A percentile compares a stretch with the other conserved stretches of the same genome.
These are phyloP conservation scores for Thera britannica DNA, from an alignment of 2,888 invertebrate genomes.

Conservation along the genomic window DNA sequence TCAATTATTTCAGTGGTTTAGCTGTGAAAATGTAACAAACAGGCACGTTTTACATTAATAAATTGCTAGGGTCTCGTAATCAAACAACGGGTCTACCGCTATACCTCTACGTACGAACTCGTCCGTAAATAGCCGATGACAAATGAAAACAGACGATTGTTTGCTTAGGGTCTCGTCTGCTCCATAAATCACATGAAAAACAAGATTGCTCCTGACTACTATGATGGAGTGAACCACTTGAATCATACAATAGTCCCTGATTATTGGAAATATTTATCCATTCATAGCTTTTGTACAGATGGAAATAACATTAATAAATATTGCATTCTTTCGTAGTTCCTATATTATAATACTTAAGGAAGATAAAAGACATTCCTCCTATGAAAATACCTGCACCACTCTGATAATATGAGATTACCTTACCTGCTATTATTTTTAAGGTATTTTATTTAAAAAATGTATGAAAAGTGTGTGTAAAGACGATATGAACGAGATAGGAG, in stretches of 20 bases:
- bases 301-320: too few species aligned
- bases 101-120: not conserved
- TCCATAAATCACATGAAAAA: slow-evolving; percentile 7
- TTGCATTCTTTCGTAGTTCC: too few species aligned
- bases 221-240: not conserved
- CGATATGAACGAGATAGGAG: too few species aligned
- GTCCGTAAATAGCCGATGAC: slow-evolving; percentile 28
- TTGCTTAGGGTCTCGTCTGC: slow-evolving; percentile 28
- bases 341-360: too few species aligned
- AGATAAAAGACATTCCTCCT: too few species aligned
- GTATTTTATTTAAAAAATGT: too few species aligned
- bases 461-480: too few species aligned
- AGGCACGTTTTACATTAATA: not conserved
- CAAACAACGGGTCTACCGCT: not conserved
- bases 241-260: slow-evolving; percentile 4
- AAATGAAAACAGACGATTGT: slow-evolving; percentile 37
- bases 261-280: slow-evolving; percentile 3
- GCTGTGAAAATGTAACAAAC: not conserved
- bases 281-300: not conserved
- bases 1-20: not conserved
- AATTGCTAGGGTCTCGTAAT: not conserved
- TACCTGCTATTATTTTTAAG: too few species aligned
- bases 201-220: not conserved
- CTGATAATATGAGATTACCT: too few species aligned
- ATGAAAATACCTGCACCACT: too few species aligned